These are phyloP conservation scores for Zeus faber DNA, from an alignment of 2,113 vertebrate genomes.

Conservation along the genomic window DNA sequence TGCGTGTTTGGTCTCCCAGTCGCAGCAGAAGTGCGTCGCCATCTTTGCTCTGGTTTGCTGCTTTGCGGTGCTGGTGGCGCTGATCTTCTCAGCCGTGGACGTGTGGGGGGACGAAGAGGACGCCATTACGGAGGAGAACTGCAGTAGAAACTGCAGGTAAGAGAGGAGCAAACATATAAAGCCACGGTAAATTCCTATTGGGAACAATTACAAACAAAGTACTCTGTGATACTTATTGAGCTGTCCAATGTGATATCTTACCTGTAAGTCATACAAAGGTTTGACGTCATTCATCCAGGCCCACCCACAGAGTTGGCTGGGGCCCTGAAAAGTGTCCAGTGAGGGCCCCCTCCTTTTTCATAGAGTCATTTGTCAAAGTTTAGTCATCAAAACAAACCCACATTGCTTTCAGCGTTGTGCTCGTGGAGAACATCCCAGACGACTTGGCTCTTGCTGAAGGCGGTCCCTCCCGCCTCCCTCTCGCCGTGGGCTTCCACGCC, in stretches of 20 bases:
- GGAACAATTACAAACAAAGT: too few relatives aligned
- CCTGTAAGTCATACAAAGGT: too few relatives aligned
- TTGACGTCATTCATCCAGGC: too few relatives aligned
- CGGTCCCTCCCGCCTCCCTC: conserved; percentile 76
- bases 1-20: conserved; percentile 67
- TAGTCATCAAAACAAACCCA: background rate
- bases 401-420: conserved; percentile 76
- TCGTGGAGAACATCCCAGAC: conserved; percentile 91
- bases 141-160: conserved; percentile 91
- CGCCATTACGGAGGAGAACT: conserved; percentile 91
- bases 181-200: too few relatives aligned
- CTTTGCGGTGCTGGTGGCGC: conserved; percentile 85
- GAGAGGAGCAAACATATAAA: conserved; percentile 47
- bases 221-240: too few relatives aligned
- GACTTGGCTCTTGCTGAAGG: conserved; percentile 79
- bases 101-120: conserved; percentile 90
- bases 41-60: conserved; percentile 93
- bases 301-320: too few relatives aligned
- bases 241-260: too few relatives aligned
- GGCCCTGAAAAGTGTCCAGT: too few relatives aligned
- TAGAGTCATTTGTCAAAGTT: too few relatives aligned
- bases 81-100: conserved; percentile 94
- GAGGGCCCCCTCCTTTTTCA: too few relatives aligned
- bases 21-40: conserved; percentile 95
- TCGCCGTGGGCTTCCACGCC: conserved; percentile 84